Percentiles rank a stretch among this genome's conserved stretches.
Conservation (phyloP, 2,888 invertebrate genomes). For the Lepidocyrtinus sp. region DNA sequence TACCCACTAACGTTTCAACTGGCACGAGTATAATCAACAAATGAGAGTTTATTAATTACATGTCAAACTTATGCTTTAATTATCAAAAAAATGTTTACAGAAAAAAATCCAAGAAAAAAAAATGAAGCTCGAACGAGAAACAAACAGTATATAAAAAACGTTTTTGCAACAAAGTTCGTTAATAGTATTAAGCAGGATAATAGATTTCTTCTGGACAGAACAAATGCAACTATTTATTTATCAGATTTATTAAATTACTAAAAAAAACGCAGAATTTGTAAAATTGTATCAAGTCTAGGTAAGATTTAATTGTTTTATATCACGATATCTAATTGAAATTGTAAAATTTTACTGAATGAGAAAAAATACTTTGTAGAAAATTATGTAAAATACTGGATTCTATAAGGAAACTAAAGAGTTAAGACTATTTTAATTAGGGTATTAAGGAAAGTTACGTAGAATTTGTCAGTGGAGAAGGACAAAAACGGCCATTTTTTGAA, state of each 20-base stretch:
- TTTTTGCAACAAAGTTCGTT: slow-evolving; percentile 26
- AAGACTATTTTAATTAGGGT: not conserved
- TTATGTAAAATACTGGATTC: not conserved
- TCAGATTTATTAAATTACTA: not conserved
- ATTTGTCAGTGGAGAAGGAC: not conserved
- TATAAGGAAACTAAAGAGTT: not conserved
- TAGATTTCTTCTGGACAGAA: too few relatives aligned
- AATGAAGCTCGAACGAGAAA: slow-evolving; percentile 12
- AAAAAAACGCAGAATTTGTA: not conserved
- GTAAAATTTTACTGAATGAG: not conserved
- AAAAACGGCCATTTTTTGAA: not conserved
- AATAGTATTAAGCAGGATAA: too few relatives aligned
- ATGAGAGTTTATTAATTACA: too few relatives aligned
- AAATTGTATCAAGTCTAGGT: not conserved
- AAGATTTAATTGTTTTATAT: not conserved
- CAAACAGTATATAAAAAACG: slow-evolving; percentile 27
- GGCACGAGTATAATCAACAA: too few relatives aligned
- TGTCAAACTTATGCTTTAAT: too few relatives aligned
- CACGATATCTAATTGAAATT: not conserved
- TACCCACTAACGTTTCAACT: too few relatives aligned
- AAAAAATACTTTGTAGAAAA: not conserved
- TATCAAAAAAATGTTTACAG: too few relatives aligned
- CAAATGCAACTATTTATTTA: slow-evolving; percentile 51
- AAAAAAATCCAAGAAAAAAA: not conserved
- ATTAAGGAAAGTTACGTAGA: not conserved